Conservation (phyloP, 1,140 invertebrate genomes). For the Camponotus vicinus region DNA sequence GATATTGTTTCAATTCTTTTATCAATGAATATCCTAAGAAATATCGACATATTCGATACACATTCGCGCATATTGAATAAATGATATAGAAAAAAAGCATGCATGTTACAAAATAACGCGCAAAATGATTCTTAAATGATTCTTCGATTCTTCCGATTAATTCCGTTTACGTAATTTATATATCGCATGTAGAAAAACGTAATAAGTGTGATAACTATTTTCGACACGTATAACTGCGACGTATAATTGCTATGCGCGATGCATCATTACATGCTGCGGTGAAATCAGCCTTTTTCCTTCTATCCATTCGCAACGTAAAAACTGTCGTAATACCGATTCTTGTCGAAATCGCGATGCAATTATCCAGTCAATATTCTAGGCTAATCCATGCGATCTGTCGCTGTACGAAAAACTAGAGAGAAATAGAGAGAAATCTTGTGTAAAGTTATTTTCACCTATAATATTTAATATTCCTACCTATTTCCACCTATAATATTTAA, state of each 20-base stretch:
- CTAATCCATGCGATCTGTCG: background rate
- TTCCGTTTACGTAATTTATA: slow-evolving; percentile 4
- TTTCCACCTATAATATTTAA: background rate
- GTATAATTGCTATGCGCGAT: background rate
- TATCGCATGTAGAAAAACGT: background rate
- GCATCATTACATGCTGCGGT: background rate
- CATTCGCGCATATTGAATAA: background rate
- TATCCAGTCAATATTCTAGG: background rate
- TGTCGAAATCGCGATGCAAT: background rate
- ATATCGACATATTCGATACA: background rate
- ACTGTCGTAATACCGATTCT: background rate
- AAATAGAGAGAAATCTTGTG: background rate
- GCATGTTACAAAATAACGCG: background rate
- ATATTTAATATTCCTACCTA: background rate
- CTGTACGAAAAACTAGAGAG: background rate
- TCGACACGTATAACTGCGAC: background rate
- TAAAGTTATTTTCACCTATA: background rate
- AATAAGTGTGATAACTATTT: slow-evolving; percentile 8
- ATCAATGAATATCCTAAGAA: background rate
- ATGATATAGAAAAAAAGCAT: background rate
- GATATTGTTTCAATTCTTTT: background rate
- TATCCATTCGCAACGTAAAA: slow-evolving; percentile 15
- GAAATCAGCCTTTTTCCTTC: background rate
- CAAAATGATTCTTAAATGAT: background rate
- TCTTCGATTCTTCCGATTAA: background rate